phyloP scores from a whole-genome alignment of 2,888 invertebrate genomes.

The Andrena haemorrhoa region DNA sequence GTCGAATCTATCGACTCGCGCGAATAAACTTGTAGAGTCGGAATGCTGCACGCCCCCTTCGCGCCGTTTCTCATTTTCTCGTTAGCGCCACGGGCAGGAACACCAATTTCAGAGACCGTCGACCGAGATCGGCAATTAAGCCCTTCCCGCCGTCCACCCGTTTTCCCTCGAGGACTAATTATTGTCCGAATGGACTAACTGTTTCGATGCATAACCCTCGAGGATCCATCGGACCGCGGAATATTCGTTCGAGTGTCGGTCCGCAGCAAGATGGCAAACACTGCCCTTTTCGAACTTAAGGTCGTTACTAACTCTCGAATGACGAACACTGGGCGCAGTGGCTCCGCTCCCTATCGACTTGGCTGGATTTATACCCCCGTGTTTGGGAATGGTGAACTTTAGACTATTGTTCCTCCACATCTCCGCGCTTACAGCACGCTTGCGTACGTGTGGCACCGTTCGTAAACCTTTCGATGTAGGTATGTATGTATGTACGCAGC shows the following conservation, averaged over 20 bases:
- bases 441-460: neutral
- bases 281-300: conserved; percentile 1
- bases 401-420: neutral
- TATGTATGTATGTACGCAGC: neutral
- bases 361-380: conserved; percentile 13
- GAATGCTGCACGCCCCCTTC: conserved; percentile 20
- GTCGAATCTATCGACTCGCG: conserved; percentile 33
- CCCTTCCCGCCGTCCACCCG: conserved; percentile 60
- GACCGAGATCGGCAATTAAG: conserved; percentile 67
- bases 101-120: conserved; percentile 48
- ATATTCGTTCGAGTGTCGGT: conserved; percentile 46
- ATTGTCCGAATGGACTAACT: conserved; percentile 65
- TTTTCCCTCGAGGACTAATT: conserved; percentile 66
- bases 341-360: neutral
- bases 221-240: conserved; percentile 37
- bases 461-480: neutral
- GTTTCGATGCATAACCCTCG: conserved; percentile 51
- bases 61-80: conserved; percentile 54
- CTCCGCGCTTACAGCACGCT: neutral
- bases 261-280: conserved; percentile 28
- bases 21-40: conserved; percentile 48
- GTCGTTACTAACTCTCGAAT: conserved; percentile 23
- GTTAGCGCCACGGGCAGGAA: conserved; percentile 51
- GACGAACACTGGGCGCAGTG: neutral
- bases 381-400: neutral